Evolutionary conservation across 1,140 invertebrate species (phyloP).

Genomic region (Thaumatotibia leucotreta): DNA sequence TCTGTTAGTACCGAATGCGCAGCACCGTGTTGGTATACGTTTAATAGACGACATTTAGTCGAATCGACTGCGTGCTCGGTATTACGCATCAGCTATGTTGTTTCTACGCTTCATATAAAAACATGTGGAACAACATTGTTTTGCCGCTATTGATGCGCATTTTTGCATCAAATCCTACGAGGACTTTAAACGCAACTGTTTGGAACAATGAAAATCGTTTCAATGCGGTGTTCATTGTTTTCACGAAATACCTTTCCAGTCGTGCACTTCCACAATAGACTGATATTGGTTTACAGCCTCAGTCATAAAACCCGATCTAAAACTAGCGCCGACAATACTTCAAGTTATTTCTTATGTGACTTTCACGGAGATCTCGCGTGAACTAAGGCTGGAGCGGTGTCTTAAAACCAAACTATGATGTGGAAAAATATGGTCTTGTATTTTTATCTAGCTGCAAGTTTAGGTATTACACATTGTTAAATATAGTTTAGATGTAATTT

Average conservation of each 20-base stretch:
- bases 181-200: constrained; percentile 1
- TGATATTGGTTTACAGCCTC: constrained; percentile 47
- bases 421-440: not conserved
- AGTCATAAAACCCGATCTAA: constrained; percentile 32
- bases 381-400: not conserved
- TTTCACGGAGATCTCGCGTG: not conserved
- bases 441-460: not conserved
- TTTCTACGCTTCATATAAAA: not conserved
- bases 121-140: not conserved
- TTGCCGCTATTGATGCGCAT: not conserved
- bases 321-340: constrained; percentile 5
- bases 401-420: not conserved
- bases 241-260: constrained; percentile 45
- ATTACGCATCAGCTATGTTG: not conserved
- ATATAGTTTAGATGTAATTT: not conserved
- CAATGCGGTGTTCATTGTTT: constrained; percentile 52
- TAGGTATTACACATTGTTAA: not conserved
- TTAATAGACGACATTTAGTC: too few species aligned
- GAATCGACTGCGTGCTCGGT: too few species aligned
- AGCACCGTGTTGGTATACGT: too few species aligned
- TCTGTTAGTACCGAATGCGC: too few species aligned
- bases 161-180: constrained; percentile 6
- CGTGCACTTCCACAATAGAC: constrained; percentile 44
- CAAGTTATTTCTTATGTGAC: not conserved
- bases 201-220: constrained; percentile 47